phyloP scores from a whole-genome alignment of 2,113 vertebrate species.

The Tympanuchus pallidicinctus region DNA sequence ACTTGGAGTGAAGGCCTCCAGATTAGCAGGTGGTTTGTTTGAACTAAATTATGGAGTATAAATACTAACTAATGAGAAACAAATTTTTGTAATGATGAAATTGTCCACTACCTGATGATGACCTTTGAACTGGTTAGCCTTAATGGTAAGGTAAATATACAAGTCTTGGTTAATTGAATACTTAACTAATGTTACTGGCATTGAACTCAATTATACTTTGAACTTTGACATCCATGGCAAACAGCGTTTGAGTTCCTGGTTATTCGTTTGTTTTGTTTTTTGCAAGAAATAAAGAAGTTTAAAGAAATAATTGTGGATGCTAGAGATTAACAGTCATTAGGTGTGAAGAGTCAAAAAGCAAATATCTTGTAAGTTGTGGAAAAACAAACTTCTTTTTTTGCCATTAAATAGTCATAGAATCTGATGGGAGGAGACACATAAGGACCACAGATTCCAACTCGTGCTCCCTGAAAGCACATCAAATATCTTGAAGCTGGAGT shows the following conservation, averaged over 20 bases:
- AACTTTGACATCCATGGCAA: neutral
- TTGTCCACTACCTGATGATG: neutral
- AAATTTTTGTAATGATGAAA: neutral
- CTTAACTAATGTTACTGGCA: neutral
- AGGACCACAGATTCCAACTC: too few species aligned
- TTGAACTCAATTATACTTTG: neutral
- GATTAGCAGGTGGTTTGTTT: neutral
- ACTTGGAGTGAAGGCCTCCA: neutral
- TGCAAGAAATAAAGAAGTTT: neutral
- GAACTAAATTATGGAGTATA: neutral
- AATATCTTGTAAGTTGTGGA: too few species aligned
- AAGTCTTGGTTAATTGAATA: neutral
- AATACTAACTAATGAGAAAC: neutral
- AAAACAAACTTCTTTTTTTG: neutral
- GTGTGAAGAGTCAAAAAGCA: neutral
- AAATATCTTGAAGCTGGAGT: neutral
- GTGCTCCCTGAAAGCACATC: neutral
- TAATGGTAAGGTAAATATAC: conserved; percentile 39
- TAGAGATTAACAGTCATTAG: too few species aligned
- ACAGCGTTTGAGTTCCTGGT: neutral
- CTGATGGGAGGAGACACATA: too few species aligned
- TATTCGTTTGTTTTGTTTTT: neutral
- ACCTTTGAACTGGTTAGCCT: neutral
- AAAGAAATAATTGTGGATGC: neutral
- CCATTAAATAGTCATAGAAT: accelerated